These are phyloP conservation scores for Gadus macrocephalus DNA, from an alignment of 2,113 vertebrate genomes.

Conservation along the genomic window DNA sequence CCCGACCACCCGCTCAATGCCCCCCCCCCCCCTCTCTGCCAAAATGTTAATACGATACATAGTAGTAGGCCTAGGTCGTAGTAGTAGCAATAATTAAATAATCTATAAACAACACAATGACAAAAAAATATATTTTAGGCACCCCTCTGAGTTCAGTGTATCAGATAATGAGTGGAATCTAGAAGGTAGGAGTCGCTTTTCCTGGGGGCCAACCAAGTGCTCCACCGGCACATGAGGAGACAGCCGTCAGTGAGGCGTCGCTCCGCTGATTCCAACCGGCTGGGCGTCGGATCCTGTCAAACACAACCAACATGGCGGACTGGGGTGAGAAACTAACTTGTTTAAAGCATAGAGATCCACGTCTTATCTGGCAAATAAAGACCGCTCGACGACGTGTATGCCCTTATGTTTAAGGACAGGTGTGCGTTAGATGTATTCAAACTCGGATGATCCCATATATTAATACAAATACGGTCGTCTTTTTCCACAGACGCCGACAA, in stretches of 20 bases:
- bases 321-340: conserved; percentile 78
- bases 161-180: too few relatives aligned
- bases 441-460: conserved; percentile 27
- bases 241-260: neutral
- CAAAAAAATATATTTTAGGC: too few relatives aligned
- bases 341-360: neutral
- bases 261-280: conserved; percentile 35
- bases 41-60: too few relatives aligned
- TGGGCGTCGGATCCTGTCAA: conserved; percentile 22
- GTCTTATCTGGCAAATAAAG: too few relatives aligned
- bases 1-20: too few relatives aligned
- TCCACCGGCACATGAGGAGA: too few relatives aligned
- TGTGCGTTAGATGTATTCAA: neutral
- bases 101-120: too few relatives aligned
- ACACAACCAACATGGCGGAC: conserved; percentile 79
- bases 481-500: conserved; percentile 78
- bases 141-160: too few relatives aligned
- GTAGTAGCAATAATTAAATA: too few relatives aligned
- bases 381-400: neutral
- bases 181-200: neutral
- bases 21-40: too few relatives aligned
- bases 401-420: neutral
- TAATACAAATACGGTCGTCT: conserved; percentile 10
- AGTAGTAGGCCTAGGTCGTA: too few relatives aligned
- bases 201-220: neutral